Base-by-base conservation (phyloP, 2,888 invertebrate species). In the Agrotis segetum region DNA sequence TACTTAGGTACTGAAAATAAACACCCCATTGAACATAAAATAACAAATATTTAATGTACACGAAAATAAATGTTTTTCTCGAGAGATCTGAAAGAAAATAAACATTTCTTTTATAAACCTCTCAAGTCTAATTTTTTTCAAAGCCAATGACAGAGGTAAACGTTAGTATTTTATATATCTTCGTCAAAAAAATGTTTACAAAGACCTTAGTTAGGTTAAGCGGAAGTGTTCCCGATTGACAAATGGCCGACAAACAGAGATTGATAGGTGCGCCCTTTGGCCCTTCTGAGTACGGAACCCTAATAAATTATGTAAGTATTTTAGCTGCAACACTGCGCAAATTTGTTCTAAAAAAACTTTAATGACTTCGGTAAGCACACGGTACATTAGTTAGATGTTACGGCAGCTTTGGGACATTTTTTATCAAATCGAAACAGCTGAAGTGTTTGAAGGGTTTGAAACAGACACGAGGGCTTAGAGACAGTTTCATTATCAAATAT, bases 201-300 rank as follows among this genome's bases (percentile, higher is more conserved):
- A 64, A 50, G 21, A 50, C 24, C 24, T 61, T 13, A 61, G 40
- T 52, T 49, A 58, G 40, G 46, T 60, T 52, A 74, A 59, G 60
- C 64, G 67, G 77, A 74, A 77, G 63, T 74, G 71, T 74, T 55
- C 17, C 19, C 34, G 34, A 68, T 72, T 85, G 81, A 84, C 74
- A 84, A 84, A 85, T 74, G 83, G 85, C 62, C 49, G 70, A 78
- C 60, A 71, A 78, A 79, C 71, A 79, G 67, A 85, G 83, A 85
- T 83, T 81, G 81, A 84, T 85, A 62, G 67, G 74, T 67, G 53
- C 60, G 59, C 73, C 67, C 72, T 73, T 56, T 60, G 29, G 47
- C 55, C 66, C 74, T 65, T 60, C 29, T 53, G 64, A 62, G 74
- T 64, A 62, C 40, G 16, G 59, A 71, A 79, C 82, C 77, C 71